phyloP scores from a whole-genome alignment of 2,113 vertebrate genomes.

The Microtus oregoni region DNA sequence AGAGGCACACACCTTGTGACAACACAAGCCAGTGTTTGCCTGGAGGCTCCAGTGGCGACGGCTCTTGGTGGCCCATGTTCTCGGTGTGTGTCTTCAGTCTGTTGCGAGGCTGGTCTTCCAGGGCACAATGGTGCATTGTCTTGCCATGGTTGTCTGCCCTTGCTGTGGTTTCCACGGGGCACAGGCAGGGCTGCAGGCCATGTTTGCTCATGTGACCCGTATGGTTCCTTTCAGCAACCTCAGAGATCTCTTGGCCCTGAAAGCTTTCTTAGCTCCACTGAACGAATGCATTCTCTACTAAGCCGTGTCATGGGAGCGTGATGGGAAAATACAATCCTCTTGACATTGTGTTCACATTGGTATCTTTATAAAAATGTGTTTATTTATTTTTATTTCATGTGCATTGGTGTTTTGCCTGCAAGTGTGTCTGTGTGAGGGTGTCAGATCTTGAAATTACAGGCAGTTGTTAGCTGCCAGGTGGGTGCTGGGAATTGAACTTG shows the following conservation, averaged over 20 bases:
- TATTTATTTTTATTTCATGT: neutral
- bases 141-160: neutral
- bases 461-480: neutral
- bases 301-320: neutral
- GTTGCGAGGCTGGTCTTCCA: neutral
- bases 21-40: slow-evolving; percentile 47
- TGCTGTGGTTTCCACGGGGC: neutral
- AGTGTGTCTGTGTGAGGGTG: neutral
- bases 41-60: slow-evolving; percentile 7
- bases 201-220: slow-evolving; percentile 24
- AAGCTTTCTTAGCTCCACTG: slow-evolving; percentile 6
- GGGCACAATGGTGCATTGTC: slow-evolving; percentile 49
- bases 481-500: neutral
- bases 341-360: neutral
- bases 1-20: neutral
- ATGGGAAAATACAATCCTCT: neutral
- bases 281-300: neutral
- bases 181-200: neutral
- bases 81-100: slow-evolving; percentile 28
- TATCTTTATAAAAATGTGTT: neutral
- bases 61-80: slow-evolving; percentile 28
- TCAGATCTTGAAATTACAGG: neutral
- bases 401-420: neutral
- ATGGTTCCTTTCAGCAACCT: neutral
- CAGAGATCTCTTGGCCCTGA: slow-evolving; percentile 16